phyloP scores from a whole-genome alignment of 2,797 vertebrate genomes.

The Ceryle rudis region DNA sequence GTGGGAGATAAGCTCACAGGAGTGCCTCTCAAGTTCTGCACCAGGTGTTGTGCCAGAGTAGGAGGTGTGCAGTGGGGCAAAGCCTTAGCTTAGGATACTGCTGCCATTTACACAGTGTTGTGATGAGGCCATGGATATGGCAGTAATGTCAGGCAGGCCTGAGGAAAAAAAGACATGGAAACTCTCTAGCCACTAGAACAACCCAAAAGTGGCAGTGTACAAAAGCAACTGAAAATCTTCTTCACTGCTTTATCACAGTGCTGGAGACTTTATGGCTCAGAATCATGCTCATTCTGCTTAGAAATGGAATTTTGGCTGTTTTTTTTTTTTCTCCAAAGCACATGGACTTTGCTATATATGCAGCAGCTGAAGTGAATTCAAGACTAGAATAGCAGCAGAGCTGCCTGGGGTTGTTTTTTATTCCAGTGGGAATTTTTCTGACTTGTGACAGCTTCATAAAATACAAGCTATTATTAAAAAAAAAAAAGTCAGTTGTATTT shows the following conservation, averaged over 20 bases:
- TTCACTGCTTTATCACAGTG: background rate
- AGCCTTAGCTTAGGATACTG: background rate
- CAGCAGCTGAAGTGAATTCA: background rate
- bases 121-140: rapidly evolving
- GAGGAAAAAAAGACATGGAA: background rate
- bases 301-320: background rate
- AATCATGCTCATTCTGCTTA: background rate
- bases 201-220: background rate
- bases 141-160: background rate
- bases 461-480: background rate
- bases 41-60: background rate
- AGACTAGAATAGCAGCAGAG: background rate
- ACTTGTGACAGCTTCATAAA: background rate
- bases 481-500: background rate
- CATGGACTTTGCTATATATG: background rate
- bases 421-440: background rate
- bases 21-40: background rate
- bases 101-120: rapidly evolving
- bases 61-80: background rate
- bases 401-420: background rate
- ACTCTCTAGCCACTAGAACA: background rate
- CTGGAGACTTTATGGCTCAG: background rate
- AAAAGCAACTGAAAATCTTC: background rate
- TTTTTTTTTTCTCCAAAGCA: background rate
- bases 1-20: background rate